Conservation (phyloP, 2,888 invertebrate genomes). For the Habrosyne pyritoides region DNA sequence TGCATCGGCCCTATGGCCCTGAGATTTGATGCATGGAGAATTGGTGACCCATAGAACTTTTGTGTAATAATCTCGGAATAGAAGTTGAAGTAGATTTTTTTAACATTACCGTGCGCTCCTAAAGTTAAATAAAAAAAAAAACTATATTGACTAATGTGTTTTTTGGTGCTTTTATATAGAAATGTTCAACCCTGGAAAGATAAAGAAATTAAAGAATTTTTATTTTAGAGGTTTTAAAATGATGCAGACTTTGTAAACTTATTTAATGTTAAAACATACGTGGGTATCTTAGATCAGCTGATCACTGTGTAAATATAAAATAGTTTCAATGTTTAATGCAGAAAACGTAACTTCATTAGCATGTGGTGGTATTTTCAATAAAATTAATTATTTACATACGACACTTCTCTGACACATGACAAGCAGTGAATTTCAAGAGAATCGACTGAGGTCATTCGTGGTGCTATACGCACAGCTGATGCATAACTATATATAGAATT, state of each 20-base stretch:
- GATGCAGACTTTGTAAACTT: not conserved
- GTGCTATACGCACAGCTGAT: not conserved
- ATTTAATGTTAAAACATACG: not conserved
- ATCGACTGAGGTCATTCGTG: slow-evolving; percentile 15
- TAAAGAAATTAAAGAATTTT: too few relatives aligned
- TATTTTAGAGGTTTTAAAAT: too few relatives aligned
- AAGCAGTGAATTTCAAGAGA: slow-evolving; percentile 13
- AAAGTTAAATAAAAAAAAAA: too few relatives aligned
- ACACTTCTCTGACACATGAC: not conserved
- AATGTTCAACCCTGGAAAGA: too few relatives aligned
- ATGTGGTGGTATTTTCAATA: not conserved
- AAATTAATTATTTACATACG: slow-evolving; percentile 7
- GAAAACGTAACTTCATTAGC: not conserved
- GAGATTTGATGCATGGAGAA: not conserved
- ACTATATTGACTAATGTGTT: too few relatives aligned
- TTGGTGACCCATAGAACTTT: not conserved
- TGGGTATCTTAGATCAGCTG: not conserved
- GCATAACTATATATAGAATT: not conserved
- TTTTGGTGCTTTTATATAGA: too few relatives aligned
- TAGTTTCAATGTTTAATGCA: not conserved
- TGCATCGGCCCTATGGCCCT: not conserved
- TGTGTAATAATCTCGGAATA: too few relatives aligned
- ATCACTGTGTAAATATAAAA: not conserved
- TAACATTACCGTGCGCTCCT: too few relatives aligned
- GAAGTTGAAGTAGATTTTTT: too few relatives aligned